Conservation (phyloP, 2,113 vertebrate species). For the Channa argus region DNA sequence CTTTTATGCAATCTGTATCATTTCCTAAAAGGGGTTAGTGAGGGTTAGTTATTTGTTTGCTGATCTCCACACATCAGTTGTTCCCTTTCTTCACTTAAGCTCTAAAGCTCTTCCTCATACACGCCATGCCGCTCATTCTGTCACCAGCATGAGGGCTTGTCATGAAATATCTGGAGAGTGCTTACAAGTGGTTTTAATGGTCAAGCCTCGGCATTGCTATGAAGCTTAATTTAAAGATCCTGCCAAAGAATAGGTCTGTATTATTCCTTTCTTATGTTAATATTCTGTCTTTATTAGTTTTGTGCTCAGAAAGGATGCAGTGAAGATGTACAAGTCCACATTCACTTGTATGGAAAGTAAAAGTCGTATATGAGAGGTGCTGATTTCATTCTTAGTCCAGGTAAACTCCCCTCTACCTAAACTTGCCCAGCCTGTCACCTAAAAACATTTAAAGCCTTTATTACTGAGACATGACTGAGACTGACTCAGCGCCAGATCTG, state of each 20-base stretch:
- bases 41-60: constrained; percentile 21
- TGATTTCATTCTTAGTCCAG: constrained; percentile 25
- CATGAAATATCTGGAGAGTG: constrained; percentile 9
- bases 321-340: constrained; percentile 22
- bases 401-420: constrained; percentile 11
- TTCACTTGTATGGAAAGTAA: constrained; percentile 31
- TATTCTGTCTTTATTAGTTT: constrained; percentile 14
- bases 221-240: constrained; percentile 2
- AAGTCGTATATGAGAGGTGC: neutral
- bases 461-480: constrained; percentile 48
- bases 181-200: constrained; percentile 32
- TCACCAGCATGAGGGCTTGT: constrained; percentile 6
- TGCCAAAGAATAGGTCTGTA: constrained; percentile 27
- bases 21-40: neutral
- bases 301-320: neutral
- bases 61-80: neutral
- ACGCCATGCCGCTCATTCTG: neutral
- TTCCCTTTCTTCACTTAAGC: neutral
- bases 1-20: constrained; percentile 16
- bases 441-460: constrained; percentile 59
- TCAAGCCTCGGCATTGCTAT: constrained; percentile 34
- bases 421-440: constrained; percentile 51
- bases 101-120: neutral
- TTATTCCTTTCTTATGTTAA: neutral
- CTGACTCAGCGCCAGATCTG: constrained; percentile 58